Conservation (phyloP, 2,113 vertebrate species). For the Noturus placidus region DNA sequence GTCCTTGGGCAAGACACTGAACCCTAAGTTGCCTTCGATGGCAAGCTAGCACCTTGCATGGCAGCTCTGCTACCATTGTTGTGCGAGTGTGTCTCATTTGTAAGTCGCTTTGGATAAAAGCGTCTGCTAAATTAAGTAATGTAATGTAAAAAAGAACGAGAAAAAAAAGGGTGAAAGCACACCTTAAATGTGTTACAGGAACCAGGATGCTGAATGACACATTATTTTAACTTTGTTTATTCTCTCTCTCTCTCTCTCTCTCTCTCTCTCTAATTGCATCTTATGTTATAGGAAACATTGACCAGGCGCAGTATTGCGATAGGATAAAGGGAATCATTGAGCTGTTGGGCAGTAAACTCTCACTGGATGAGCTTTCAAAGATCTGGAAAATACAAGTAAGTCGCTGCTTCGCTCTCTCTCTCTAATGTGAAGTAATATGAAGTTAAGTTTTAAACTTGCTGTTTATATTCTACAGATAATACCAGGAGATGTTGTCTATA, state of each 20-base stretch:
- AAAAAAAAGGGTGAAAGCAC: no score
- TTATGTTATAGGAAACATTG: slow-evolving; percentile 86
- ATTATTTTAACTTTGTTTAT: background rate
- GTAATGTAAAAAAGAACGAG: no score
- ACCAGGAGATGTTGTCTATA: background rate
- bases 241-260: background rate
- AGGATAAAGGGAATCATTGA: slow-evolving; percentile 99
- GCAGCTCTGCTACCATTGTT: no score
- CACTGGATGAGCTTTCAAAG: slow-evolving; percentile 94
- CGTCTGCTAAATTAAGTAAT: no score
- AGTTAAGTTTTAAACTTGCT: background rate
- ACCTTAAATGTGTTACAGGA: no score
- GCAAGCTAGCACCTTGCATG: no score
- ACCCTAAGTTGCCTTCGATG: no score
- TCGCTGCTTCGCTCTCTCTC: background rate
- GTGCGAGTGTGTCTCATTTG: no score
- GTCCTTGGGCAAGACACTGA: no score
- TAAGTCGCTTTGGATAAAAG: no score
- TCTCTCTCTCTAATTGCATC: background rate
- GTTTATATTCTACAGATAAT: background rate
- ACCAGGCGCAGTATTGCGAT: slow-evolving; percentile 98
- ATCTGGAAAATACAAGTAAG: slow-evolving; percentile 98
- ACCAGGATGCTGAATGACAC: no score
- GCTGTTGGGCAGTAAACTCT: slow-evolving; percentile 95
- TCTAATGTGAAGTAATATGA: background rate